Base-by-base conservation (phyloP, 2,888 invertebrate species). In the Cataglyphis albicans region DNA sequence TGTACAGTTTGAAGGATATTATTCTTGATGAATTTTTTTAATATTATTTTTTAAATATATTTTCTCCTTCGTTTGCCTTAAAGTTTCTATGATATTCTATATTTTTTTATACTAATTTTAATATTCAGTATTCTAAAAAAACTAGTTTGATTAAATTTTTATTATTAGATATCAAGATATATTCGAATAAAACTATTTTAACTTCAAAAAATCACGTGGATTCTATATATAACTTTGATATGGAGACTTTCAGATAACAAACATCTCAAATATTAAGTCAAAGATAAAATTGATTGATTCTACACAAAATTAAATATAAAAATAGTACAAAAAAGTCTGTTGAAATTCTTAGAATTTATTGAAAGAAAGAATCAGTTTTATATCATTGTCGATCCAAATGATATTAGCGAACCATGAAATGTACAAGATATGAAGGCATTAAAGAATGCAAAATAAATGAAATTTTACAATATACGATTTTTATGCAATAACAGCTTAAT, bases 121-220 rank as follows among this genome's bases (percentile, higher is more conserved):
- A 25, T 25, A 25, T 25, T 25, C n/a, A 38, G 9, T 38, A 25
- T 21, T n/a, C 21, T 52, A 59, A 83, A 63, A 73, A 15, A 9
- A 55, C 29, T 29, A 74, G 59, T 65, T 55, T 21, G 76, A 88
- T 88, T 84, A 86, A 80, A 88, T 82, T 86, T 88, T 83, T 84
- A 86, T 21, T 21, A 21, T 21, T 21, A 21, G 84, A 88, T 86
- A 81, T 81, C 78, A 38, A 75, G 63, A 59, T 52, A 78, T 68
- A 80, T 25, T 32, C 21, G 35, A 25, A n/a, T 67, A 1, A 9
- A 57, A 83, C 70, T 57, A 74, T 52, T 12, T 18, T 15, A 52
- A 44, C 48, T 64, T 81, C 38, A 21, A 9, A 29, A 35, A 82
- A 82, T 86, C 67, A 81, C 80, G 75, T 72, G 80, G 65, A 35